Base-by-base conservation (phyloP, 2,113 vertebrate genomes). In the Peromyscus leucopus region DNA sequence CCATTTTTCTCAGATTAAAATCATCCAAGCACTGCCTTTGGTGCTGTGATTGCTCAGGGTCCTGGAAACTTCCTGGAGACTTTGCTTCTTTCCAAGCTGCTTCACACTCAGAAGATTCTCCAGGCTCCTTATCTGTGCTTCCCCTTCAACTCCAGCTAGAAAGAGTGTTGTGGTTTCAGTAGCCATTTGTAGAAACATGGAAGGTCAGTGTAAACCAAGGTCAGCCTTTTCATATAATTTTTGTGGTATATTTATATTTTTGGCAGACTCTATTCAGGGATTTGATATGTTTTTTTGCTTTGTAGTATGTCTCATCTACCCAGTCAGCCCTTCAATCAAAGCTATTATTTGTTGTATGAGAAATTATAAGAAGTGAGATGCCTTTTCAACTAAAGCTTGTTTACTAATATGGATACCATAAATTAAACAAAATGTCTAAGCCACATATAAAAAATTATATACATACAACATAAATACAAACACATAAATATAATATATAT, bases 1-100 rank as follows among this genome's bases (percentile, higher is more conserved):
- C 89, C 97, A 98, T 98, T 98, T 98, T 98, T 98, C 98, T 98
- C 0, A 0, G 93, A 98, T 98, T 98, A 97, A 98, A 89, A 97
- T 97, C 97, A 97, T 98, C 90, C 89, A 94, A 94, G 86, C 93
- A 83, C 87, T 96, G 90, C 97, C 93, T 91, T 95, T 46, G 7
- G 72, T 97, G 65, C 95, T 87, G 80, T 0, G 0, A 97, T 80
- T 46, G 72, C 74, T 96, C 26, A 13, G 51, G 76, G 71, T 82
- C 51, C 51, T n/a, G 11, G 39, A 85, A 46, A 26, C 11, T 87
- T 92, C 76, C 89, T 33, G 19, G 15, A 93, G 75, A 89, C 9
- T 83, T 86, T 71, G 48, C 15, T 76, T 69, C 67, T 97, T 95
- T 85, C 33, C 33, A 48, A 86, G 10, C 21, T 51, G 5, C 76